Evolutionary conservation across 2,888 invertebrate genomes (phyloP).

Genomic region (Leptopilina drosophilae): DNA sequence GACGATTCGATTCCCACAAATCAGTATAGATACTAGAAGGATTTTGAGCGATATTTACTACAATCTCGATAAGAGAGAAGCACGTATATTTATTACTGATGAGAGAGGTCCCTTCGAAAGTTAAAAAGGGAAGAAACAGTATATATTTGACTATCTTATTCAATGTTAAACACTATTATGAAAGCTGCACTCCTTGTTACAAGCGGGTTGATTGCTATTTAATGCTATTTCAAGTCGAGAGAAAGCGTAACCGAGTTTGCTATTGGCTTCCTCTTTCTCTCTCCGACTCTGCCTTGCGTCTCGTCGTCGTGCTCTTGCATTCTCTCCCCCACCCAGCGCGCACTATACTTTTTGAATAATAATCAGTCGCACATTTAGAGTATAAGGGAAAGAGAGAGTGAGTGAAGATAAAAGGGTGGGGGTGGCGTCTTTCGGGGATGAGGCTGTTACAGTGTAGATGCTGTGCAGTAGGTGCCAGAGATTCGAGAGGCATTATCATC

Average conservation of each 20-base stretch:
- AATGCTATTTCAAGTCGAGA: conserved; percentile 57
- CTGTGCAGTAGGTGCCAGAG: conserved; percentile 50
- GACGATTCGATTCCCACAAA: no score
- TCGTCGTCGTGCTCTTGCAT: conserved; percentile 49
- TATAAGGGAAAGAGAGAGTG: not conserved
- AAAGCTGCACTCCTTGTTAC: conserved; percentile 15
- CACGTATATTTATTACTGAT: not conserved
- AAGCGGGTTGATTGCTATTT: conserved; percentile 14
- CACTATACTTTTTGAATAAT: conserved; percentile 70
- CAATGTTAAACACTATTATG: conserved; percentile 21
- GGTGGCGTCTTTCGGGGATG: conserved; percentile 53
- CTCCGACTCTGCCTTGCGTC: conserved; percentile 27
- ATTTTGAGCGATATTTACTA: no score
- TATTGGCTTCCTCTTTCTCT: conserved; percentile 55
- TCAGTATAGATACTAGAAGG: no score
- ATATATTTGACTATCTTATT: conserved; percentile 11
- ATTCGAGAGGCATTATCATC: conserved; percentile 55
- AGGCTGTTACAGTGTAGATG: conserved; percentile 45
- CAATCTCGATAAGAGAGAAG: no score
- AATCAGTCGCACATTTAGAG: conserved; percentile 66
- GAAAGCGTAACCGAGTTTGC: conserved; percentile 62
- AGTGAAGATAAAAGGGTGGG: conserved; percentile 26
- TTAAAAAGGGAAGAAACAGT: not conserved
- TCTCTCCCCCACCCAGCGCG: conserved; percentile 57
- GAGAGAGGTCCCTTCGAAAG: not conserved